phyloP scores from a whole-genome alignment of 2,113 vertebrate genomes.

The Grammomys dolichurus region DNA sequence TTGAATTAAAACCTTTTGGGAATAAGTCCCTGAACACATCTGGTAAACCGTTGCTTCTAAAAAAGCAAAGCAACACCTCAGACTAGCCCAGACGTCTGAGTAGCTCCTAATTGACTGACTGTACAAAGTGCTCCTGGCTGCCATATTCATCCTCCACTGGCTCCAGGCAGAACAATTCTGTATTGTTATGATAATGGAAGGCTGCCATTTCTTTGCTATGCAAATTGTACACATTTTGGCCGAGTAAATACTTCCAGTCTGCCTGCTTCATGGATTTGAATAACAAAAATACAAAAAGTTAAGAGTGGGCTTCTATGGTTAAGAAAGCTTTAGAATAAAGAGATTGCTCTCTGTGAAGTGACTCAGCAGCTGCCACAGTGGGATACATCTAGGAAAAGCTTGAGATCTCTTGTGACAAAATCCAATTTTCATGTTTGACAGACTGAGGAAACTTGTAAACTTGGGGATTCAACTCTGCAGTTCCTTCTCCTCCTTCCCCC shows the following conservation, averaged over 20 bases:
- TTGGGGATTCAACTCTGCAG: neutral
- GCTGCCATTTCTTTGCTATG: conserved; percentile 21
- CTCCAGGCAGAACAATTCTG: conserved; percentile 29
- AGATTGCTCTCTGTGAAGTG: neutral
- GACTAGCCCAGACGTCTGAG: neutral
- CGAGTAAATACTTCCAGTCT: conserved; percentile 42
- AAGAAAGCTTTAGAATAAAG: neutral
- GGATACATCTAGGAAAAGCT: neutral
- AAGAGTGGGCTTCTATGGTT: neutral
- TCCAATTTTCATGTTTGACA: neutral
- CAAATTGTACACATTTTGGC: conserved; percentile 12
- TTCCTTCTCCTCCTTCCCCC: neutral
- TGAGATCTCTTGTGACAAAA: neutral
- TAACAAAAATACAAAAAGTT: conserved; percentile 17
- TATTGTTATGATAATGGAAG: conserved; percentile 51
- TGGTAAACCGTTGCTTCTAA: neutral
- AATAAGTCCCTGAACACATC: neutral
- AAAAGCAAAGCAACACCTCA: neutral
- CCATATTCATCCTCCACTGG: neutral
- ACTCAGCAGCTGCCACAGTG: neutral
- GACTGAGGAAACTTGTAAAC: neutral
- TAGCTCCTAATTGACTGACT: neutral
- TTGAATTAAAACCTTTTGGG: neutral
- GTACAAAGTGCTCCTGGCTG: neutral
- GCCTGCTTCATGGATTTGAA: conserved; percentile 19